Evolutionary conservation across 2,113 vertebrate species (phyloP), one percentile per base, ranked within the genome.

Genomic region (Andinoacara biseriatus): DNA sequence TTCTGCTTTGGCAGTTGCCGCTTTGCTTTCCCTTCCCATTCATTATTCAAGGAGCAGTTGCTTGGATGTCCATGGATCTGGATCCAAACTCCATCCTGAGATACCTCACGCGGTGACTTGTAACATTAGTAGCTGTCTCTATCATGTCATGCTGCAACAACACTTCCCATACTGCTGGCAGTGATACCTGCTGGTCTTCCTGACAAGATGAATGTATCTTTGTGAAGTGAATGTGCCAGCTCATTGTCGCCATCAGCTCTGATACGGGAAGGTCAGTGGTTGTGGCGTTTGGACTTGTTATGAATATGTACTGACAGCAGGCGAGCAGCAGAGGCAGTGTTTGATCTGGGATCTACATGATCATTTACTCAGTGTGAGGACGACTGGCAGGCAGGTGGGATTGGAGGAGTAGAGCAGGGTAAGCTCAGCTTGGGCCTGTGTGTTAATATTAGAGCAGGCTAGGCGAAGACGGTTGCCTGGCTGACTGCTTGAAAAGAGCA

Each of bases 41-140:
- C 80, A 92, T 92, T 92, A 92, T 93, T 93, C 79, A 93, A 35
- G 13, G 24, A 57, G 61, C 18, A 58, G 87, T 84, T 85, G 86
- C 83, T 88, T 74, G 78, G 78, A 89, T 86, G 76, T 87, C 82
- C 86, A 67, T 10, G 4, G 81, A 87, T 91, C 87, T 85, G 75
- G 62, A 89, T 78, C 65, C 90, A 81, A 58, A 76, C 58, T 85
- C 58, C 60, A 33, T 86, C 65, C 63, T 76, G 72, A 76, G 79
- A 84, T 78, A 33, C 85, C 56, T 77, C 80, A 84, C 69, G 78
- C 3, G 57, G 74, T 13, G 40, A 78, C 78, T 58, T 4, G 74
- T 57, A 49, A 62, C 84, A 80, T 80, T 86, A 86, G 80, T 86
- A 81, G 74, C 81, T 80, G 76, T 84, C 87, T 90, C 52, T 24